Conservation (phyloP, 2,113 vertebrate species). For the Pyrgilauda ruficollis region DNA sequence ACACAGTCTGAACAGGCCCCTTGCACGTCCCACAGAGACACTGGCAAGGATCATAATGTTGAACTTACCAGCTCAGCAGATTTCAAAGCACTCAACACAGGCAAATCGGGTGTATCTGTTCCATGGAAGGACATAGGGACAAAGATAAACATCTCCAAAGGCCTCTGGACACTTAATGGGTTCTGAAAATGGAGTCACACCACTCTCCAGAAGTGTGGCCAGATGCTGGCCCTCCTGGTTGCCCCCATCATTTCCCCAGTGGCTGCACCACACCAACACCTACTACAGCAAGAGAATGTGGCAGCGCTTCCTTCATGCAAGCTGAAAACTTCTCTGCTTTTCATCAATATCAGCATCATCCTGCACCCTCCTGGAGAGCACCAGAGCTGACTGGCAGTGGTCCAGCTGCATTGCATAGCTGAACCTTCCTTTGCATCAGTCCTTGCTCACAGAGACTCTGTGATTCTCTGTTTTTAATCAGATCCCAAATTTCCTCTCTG, state of each 20-base stretch:
- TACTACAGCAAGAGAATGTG: not conserved
- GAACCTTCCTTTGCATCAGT: not conserved
- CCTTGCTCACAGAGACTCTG: not conserved
- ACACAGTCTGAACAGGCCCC: not conserved
- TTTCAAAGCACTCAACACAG: not conserved
- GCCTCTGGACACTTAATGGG: not conserved
- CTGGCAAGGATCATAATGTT: not conserved
- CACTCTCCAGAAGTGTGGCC: not conserved
- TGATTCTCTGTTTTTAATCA: not conserved
- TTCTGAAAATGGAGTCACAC: not conserved
- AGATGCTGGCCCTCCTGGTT: not conserved
- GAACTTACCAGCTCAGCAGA: not conserved
- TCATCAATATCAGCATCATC: not conserved
- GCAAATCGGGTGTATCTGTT: not conserved
- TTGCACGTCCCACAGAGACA: not conserved
- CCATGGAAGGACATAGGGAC: not conserved
- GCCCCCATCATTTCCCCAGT: not conserved
- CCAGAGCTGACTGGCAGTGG: not conserved
- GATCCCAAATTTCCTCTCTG: not conserved
- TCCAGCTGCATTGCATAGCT: accelerated
- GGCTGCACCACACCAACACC: not conserved
- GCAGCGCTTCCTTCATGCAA: accelerated
- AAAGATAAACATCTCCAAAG: not conserved
- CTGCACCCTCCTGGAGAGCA: not conserved
- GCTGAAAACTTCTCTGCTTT: not conserved